phyloP scores from a whole-genome alignment of 2,888 invertebrate species.

The Orchesella flavescens region DNA sequence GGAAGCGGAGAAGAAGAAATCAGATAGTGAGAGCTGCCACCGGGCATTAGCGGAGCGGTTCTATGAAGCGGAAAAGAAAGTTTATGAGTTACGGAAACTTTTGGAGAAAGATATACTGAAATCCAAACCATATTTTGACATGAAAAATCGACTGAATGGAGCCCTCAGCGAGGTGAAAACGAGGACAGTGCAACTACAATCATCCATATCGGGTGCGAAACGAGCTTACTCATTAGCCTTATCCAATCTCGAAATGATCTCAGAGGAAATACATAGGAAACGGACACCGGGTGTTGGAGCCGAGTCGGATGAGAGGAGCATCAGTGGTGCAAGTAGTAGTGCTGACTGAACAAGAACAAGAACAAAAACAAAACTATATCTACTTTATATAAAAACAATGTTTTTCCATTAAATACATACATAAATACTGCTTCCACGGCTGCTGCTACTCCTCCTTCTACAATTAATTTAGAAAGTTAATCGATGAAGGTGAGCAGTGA shows the following conservation, averaged over 20 bases:
- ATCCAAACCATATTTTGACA: conserved; percentile 92
- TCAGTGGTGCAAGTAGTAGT: conserved; percentile 82
- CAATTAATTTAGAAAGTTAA: too few species aligned
- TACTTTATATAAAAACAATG: too few species aligned
- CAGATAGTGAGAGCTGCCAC: conserved; percentile 91
- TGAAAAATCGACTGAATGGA: conserved; percentile 89
- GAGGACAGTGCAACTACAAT: conserved; percentile 86
- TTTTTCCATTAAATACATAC: too few species aligned
- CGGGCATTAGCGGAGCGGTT: conserved; percentile 83
- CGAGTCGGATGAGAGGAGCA: conserved; percentile 78
- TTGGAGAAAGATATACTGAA: conserved; percentile 87
- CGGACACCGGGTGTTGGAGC: conserved; percentile 78
- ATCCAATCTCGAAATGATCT: conserved; percentile 89
- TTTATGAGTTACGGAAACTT: conserved; percentile 87
- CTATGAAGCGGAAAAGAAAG: conserved; percentile 86
- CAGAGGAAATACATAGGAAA: conserved; percentile 89
- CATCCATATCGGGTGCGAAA: conserved; percentile 86
- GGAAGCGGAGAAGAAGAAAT: conserved; percentile 93
- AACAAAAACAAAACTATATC: neutral
- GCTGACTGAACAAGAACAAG: conserved; percentile 75
- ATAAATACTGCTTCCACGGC: too few species aligned
- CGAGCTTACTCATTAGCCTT: conserved; percentile 86
- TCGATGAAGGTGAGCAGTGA: too few species aligned
- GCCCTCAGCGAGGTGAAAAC: conserved; percentile 89
- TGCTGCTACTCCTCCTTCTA: too few species aligned